Conservation (phyloP, 2,888 invertebrate genomes). For the Sminthurides aquaticus region DNA sequence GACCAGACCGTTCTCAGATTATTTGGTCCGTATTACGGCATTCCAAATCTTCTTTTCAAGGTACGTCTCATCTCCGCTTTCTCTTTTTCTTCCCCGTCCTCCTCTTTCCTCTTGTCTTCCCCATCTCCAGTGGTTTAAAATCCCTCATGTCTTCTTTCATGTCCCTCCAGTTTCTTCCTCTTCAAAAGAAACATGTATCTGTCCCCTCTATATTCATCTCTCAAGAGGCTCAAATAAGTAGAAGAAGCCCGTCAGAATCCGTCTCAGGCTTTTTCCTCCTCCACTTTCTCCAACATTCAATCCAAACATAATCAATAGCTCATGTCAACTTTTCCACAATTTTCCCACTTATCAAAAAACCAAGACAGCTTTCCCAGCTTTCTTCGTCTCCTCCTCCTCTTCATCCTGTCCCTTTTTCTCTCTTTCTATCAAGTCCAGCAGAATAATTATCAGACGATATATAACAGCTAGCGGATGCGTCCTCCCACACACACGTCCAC, state of each 20-base stretch:
- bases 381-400: too few species aligned
- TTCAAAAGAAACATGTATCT: neutral
- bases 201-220: neutral
- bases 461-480: too few species aligned
- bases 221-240: neutral
- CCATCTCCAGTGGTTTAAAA: neutral
- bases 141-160: neutral
- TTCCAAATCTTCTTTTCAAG: slow-evolving; percentile 53
- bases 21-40: slow-evolving; percentile 56
- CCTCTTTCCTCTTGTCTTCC: slow-evolving; percentile 2
- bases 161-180: too few species aligned
- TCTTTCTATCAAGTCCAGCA: too few species aligned
- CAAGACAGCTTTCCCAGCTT: too few species aligned
- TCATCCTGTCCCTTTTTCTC: too few species aligned
- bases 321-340: neutral
- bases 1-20: slow-evolving; percentile 58
- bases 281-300: too few species aligned
- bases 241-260: too few species aligned
- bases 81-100: slow-evolving; percentile 5
- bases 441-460: too few species aligned
- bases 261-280: too few species aligned
- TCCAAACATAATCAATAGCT: neutral
- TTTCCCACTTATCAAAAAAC: neutral
- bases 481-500: too few species aligned
- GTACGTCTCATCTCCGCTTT: slow-evolving; percentile 45